A percentile compares a stretch with the other conserved stretches of the same genome.
phyloP scores from a whole-genome alignment of 35 echinoderm and acorn worm genomes.

The Anneissia japonica region DNA sequence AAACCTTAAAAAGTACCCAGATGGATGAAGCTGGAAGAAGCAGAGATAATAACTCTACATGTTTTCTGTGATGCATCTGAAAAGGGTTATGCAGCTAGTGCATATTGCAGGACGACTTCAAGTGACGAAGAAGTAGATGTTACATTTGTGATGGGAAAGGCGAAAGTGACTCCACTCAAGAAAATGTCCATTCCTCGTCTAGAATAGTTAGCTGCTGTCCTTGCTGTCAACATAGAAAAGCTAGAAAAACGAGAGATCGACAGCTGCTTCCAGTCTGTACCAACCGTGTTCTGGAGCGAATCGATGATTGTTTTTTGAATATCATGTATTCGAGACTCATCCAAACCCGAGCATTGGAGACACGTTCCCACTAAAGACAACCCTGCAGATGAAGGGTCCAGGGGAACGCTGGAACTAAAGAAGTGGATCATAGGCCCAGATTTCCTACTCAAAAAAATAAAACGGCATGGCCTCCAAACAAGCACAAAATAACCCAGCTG shows the following conservation, averaged over 20 bases:
- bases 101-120: not conserved
- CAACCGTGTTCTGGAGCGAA: not conserved
- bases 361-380: too few relatives aligned
- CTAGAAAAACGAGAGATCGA: not conserved
- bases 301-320: too few relatives aligned
- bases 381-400: too few relatives aligned
- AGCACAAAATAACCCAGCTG: too few relatives aligned
- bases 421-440: too few relatives aligned
- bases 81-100: not conserved
- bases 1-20: too few relatives aligned
- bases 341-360: too few relatives aligned
- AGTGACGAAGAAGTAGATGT: not conserved
- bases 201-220: not conserved
- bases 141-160: conserved; percentile 11
- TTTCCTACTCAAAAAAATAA: too few relatives aligned
- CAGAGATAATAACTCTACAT: not conserved
- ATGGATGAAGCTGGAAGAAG: not conserved
- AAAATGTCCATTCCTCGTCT: not conserved
- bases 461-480: too few relatives aligned
- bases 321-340: too few relatives aligned
- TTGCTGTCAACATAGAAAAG: not conserved
- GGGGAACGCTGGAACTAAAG: too few relatives aligned
- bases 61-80: conserved; percentile 4
- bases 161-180: not conserved
- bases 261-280: not conserved